Base-by-base conservation (phyloP, 1,140 invertebrate species). In the Helicoverpa armigera region DNA sequence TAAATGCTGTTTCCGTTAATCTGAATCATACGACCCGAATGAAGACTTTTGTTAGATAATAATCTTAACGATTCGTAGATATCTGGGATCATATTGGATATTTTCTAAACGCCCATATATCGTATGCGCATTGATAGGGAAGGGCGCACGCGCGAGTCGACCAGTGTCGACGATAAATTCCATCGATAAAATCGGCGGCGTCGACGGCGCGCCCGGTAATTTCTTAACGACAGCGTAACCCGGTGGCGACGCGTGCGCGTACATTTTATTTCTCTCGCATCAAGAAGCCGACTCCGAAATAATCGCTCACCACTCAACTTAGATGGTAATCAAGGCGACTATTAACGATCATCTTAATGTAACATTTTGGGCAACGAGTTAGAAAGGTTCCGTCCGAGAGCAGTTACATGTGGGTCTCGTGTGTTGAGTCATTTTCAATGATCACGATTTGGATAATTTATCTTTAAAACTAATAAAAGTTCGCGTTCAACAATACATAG, bases 101-200 rank as follows among this genome's bases (percentile, higher is more conserved):
- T 67, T 69, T 76, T 76, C 58, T 63, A 63, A 76, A 63, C 58
- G 73, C 4, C 48, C 56, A 61, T 61, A 43, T 31, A 60, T 76
- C 80, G 84, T 82, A 86, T 80, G 72, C 80, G 83, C 80, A 83
- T 86, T 69, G 76, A 78, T 78, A 89, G 87, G 82, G 76, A 82
- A 84, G 81, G 81, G 88, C 86, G 86, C 89, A 88, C 85, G 86
- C 86, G 87, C 85, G 87, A 90, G 89, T 92, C 88, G 73, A 73
- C 70, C 76, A 83, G 79, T 81, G 82, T 90, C 87, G 89, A 89
- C 93, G 89, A 94, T 94, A 94, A 94, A 94, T 94, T 93, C 91
- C 90, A 91, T 93, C 92, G 93, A 94, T 94, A 94, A 94, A 94
- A 94, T 94, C 93, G 90, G 91, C 89, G 89, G 91, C 90, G 90